Percentiles rank a stretch among this genome's conserved stretches.
These are phyloP conservation scores for Polydrusus tereticollis DNA, from an alignment of 2,888 invertebrate species.

Conservation along the genomic window DNA sequence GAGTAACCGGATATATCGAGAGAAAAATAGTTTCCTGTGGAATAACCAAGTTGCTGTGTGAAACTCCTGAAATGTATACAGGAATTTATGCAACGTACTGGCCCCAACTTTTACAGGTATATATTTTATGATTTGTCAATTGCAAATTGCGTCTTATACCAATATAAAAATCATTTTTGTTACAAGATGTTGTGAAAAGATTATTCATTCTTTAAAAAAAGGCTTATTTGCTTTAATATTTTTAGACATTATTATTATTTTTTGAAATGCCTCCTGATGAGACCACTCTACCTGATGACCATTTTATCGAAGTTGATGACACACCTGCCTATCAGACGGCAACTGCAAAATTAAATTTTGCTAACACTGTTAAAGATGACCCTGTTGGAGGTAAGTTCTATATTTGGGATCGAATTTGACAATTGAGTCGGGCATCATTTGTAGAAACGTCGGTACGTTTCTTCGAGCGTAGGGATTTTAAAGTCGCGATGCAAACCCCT, in stretches of 20 bases:
- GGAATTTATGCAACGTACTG: conserved; percentile 77
- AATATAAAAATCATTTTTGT: too few relatives aligned
- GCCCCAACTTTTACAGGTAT: conserved; percentile 72
- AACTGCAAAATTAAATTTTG: conserved; percentile 90
- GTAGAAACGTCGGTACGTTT: too few relatives aligned
- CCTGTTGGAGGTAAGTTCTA: conserved; percentile 75
- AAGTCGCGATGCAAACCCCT: too few relatives aligned
- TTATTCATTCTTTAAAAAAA: too few relatives aligned
- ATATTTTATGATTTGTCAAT: neutral
- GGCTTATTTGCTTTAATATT: neutral
- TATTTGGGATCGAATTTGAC: too few relatives aligned
- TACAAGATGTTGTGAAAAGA: too few relatives aligned
- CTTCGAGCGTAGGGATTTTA: too few relatives aligned
- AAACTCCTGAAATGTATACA: conserved; percentile 77
- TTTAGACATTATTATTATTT: conserved; percentile 82
- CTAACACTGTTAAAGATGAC: conserved; percentile 81
- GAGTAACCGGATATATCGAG: conserved; percentile 85
- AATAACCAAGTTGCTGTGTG: conserved; percentile 86
- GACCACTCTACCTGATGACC: conserved; percentile 83
- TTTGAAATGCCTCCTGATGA: conserved; percentile 93
- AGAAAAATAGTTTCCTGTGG: conserved; percentile 94
- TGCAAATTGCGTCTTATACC: neutral
- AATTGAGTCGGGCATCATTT: too few relatives aligned
- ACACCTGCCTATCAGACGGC: conserved; percentile 88
- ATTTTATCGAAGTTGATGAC: conserved; percentile 90